These are phyloP conservation scores for Plusia festucae DNA, from an alignment of 2,888 invertebrate genomes.

Conservation along the genomic window DNA sequence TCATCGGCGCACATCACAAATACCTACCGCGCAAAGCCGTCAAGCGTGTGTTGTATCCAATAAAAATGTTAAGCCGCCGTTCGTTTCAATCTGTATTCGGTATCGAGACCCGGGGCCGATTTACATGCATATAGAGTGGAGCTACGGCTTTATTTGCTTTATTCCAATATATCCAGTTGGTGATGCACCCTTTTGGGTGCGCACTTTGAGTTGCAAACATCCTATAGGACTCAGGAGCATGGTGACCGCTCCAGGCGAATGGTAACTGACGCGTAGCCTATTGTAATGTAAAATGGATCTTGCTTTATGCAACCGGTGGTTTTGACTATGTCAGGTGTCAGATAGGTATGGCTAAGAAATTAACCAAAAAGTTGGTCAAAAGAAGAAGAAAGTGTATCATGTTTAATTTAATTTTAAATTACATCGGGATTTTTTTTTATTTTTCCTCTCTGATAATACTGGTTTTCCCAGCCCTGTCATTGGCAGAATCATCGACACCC, in stretches of 20 bases:
- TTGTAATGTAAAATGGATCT: not conserved
- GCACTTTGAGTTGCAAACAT: constrained; percentile 70
- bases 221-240: constrained; percentile 18
- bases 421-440: too few relatives aligned
- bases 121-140: constrained; percentile 83
- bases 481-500: too few relatives aligned
- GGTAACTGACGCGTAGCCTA: constrained; percentile 14
- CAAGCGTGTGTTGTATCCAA: constrained; percentile 69
- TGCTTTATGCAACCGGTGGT: constrained; percentile 30
- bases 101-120: constrained; percentile 76
- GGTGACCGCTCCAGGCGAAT: constrained; percentile 51
- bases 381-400: too few relatives aligned
- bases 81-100: constrained; percentile 82
- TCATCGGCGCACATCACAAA: constrained; percentile 35
- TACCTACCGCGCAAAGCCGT: constrained; percentile 39
- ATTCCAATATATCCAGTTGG: constrained; percentile 72
- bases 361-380: too few relatives aligned
- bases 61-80: constrained; percentile 81
- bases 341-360: too few relatives aligned
- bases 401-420: too few relatives aligned
- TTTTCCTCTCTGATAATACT: too few relatives aligned
- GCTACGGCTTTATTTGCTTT: constrained; percentile 73
- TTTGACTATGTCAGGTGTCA: not conserved
- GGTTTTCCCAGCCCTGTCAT: too few relatives aligned
- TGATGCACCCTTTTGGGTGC: constrained; percentile 62